Conservation (phyloP, 2,888 invertebrate species). For the Agrochola macilenta region DNA sequence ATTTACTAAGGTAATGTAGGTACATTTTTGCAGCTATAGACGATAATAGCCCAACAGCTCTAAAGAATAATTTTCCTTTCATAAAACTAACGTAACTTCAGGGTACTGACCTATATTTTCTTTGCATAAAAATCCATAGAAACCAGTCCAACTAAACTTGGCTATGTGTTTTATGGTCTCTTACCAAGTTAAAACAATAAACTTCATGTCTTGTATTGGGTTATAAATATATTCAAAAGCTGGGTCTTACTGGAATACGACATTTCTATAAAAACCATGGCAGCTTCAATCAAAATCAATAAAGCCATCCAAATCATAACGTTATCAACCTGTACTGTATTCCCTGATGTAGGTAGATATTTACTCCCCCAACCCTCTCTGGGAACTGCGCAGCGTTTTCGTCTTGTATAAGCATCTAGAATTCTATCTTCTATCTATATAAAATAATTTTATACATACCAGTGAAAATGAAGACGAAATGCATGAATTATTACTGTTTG, state of each 20-base stretch:
- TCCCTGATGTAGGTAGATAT: conserved; percentile 17
- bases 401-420: conserved; percentile 13
- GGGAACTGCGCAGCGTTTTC: conserved; percentile 50
- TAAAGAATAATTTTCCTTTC: neutral
- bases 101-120: conserved; percentile 28
- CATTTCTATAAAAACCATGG: neutral
- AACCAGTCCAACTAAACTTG: neutral
- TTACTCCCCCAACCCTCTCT: conserved; percentile 33
- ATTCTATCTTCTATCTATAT: neutral
- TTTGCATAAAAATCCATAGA: conserved; percentile 16
- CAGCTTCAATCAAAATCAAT: conserved; percentile 41
- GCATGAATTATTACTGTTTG: neutral
- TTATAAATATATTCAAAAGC: neutral
- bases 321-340: conserved; percentile 34
- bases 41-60: no score
- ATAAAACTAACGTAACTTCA: conserved; percentile 7
- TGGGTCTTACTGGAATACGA: neutral
- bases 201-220: neutral
- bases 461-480: neutral
- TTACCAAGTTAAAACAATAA: neutral
- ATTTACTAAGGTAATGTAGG: neutral
- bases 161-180: neutral
- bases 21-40: neutral
- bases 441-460: neutral
- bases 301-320: conserved; percentile 38